These are phyloP conservation scores for Conopomorpha cramerella DNA, from an alignment of 1,140 invertebrate genomes.

Conservation along the genomic window DNA sequence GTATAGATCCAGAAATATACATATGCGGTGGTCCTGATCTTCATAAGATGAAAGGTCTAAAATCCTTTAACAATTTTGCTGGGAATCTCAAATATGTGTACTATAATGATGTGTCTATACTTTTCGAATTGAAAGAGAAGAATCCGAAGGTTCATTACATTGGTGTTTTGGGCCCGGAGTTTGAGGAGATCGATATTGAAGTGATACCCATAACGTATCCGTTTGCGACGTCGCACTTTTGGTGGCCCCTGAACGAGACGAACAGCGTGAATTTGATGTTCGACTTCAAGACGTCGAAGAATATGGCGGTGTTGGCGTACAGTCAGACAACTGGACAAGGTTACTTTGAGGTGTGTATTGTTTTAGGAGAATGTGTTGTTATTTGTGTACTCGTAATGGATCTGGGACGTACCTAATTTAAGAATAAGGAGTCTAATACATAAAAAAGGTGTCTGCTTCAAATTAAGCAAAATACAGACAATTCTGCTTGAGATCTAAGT, in stretches of 20 bases:
- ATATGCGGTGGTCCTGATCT: slow-evolving; percentile 84
- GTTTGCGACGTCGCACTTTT: slow-evolving; percentile 85
- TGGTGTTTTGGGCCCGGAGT: slow-evolving; percentile 79
- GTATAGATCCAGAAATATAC: slow-evolving; percentile 92
- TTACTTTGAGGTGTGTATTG: slow-evolving; percentile 89
- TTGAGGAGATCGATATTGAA: slow-evolving; percentile 81
- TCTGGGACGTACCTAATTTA: too few species aligned
- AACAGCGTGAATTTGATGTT: slow-evolving; percentile 79
- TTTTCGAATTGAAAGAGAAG: slow-evolving; percentile 82
- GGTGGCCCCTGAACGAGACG: slow-evolving; percentile 76
- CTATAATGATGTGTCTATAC: slow-evolving; percentile 88
- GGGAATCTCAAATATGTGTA: slow-evolving; percentile 91
- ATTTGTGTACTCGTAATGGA: too few species aligned
- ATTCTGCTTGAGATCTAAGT: too few species aligned
- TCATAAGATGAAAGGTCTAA: slow-evolving; percentile 75
- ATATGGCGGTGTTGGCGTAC: slow-evolving; percentile 82
- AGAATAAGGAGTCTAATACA: too few species aligned
- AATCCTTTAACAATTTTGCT: slow-evolving; percentile 77
- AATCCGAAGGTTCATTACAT: slow-evolving; percentile 85
- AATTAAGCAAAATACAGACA: too few species aligned
- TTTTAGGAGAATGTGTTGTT: too few species aligned
- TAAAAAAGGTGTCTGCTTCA: too few species aligned
- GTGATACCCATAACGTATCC: slow-evolving; percentile 92
- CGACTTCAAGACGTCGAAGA: slow-evolving; percentile 85
- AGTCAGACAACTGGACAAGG: slow-evolving; percentile 75